These are phyloP conservation scores for Eurystomus glaucurus DNA, from an alignment of 2,797 vertebrate genomes.

Conservation along the genomic window DNA sequence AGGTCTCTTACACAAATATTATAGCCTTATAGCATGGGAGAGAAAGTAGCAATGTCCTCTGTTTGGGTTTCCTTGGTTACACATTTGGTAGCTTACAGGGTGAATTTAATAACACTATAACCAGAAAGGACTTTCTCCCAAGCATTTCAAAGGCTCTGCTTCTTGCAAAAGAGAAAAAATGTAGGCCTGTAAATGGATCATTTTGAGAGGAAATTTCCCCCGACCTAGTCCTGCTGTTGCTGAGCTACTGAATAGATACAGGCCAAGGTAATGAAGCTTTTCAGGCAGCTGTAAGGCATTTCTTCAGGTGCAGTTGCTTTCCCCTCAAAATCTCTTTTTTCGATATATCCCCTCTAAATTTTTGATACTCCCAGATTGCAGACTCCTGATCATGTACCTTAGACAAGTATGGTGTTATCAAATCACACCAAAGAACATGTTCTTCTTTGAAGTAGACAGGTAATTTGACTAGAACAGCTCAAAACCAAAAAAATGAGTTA, in stretches of 20 bases:
- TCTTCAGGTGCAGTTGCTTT: neutral
- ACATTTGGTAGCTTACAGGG: slow-evolving; percentile 25
- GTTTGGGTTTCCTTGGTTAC: slow-evolving; percentile 56
- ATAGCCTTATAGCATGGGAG: neutral
- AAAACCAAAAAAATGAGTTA: neutral
- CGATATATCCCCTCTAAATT: neutral
- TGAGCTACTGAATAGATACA: slow-evolving; percentile 13
- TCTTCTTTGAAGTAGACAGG: neutral
- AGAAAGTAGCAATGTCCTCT: neutral
- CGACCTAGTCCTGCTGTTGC: neutral
- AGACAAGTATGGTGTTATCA: neutral
- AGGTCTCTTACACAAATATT: neutral
- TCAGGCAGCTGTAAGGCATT: neutral
- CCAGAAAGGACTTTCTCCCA: neutral
- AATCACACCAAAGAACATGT: neutral
- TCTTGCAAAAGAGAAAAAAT: slow-evolving; percentile 10
- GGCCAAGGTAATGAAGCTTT: neutral
- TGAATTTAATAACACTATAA: slow-evolving; percentile 18
- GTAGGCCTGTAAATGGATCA: neutral
- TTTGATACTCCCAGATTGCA: neutral
- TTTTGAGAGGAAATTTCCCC: slow-evolving; percentile 44
- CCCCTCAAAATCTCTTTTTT: slow-evolving; percentile 7
- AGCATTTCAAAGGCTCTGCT: slow-evolving; percentile 8
- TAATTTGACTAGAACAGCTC: neutral
- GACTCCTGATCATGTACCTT: neutral